A percentile compares a stretch with the other conserved stretches of the same genome.
phyloP scores from a whole-genome alignment of 2,888 invertebrate genomes.

The Julus scandinavius region DNA sequence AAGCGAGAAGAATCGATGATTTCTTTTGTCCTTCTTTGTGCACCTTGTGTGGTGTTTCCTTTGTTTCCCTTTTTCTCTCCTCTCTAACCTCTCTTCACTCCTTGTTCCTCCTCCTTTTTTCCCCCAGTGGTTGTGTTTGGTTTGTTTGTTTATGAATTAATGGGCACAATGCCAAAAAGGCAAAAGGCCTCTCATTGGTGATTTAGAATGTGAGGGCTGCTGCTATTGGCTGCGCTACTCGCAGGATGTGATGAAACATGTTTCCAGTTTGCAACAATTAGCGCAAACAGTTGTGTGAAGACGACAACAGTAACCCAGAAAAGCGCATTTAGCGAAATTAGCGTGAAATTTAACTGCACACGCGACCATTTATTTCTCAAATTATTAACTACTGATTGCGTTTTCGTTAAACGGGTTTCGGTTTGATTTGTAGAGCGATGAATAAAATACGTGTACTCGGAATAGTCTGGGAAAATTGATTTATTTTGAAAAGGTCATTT shows the following conservation, averaged over 20 bases:
- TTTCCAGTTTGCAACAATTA: not conserved
- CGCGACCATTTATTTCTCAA: not conserved
- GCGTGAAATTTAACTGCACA: not conserved
- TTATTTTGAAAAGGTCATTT: too few relatives aligned
- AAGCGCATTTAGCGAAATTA: not conserved
- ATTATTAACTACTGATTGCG: not conserved
- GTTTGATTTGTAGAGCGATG: not conserved
- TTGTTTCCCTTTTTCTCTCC: not conserved
- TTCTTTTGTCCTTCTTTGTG: not conserved
- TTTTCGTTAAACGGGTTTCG: not conserved
- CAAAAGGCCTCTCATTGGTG: too few relatives aligned
- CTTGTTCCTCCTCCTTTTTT: too few relatives aligned
- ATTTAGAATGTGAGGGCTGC: too few relatives aligned
- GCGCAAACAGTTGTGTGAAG: not conserved
- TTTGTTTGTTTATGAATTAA: not conserved
- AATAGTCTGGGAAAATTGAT: too few relatives aligned
- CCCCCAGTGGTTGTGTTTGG: not conserved
- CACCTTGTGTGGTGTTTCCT: not conserved
- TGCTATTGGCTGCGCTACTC: not conserved
- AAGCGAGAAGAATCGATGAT: slow-evolving; percentile 30
- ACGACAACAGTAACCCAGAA: slow-evolving; percentile 2
- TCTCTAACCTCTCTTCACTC: too few relatives aligned
- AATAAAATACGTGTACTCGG: too few relatives aligned
- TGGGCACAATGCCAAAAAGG: too few relatives aligned
- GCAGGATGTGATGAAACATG: not conserved